Conservation (phyloP, 2,888 invertebrate genomes). For the Drosophila percnosoma region DNA sequence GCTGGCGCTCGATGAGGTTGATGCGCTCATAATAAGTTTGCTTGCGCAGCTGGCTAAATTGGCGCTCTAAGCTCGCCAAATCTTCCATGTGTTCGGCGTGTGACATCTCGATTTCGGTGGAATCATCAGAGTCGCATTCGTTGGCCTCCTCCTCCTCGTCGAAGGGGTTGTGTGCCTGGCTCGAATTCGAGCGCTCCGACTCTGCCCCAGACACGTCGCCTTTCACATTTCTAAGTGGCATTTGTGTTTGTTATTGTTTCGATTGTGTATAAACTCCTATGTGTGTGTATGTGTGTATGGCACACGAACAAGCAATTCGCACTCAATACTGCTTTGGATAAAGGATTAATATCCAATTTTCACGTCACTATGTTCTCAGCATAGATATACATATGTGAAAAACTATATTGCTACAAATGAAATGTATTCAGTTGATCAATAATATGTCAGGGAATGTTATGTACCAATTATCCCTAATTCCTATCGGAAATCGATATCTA, state of each 20-base stretch:
- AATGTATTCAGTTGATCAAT: too few relatives aligned
- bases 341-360: not conserved
- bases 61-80: constrained; percentile 94
- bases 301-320: not conserved
- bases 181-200: constrained; percentile 89
- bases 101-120: constrained; percentile 86
- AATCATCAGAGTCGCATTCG: constrained; percentile 93
- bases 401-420: constrained; percentile 14
- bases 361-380: not conserved
- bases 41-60: constrained; percentile 94
- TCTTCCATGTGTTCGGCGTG: constrained; percentile 92
- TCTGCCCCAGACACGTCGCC: constrained; percentile 89
- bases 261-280: not conserved
- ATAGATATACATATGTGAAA: not conserved
- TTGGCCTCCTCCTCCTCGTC: constrained; percentile 86
- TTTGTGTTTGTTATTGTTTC: constrained; percentile 69
- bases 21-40: constrained; percentile 94
- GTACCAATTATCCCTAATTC: too few relatives aligned
- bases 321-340: not conserved
- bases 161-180: constrained; percentile 89
- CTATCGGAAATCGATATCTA: not conserved
- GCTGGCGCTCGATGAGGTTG: constrained; percentile 92
- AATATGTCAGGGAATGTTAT: too few relatives aligned
- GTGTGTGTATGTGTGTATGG: not conserved
- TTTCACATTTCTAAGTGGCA: constrained; percentile 89